These are phyloP conservation scores for Hycleus phaleratus DNA, from an alignment of 1,140 invertebrate species.

Conservation along the genomic window DNA sequence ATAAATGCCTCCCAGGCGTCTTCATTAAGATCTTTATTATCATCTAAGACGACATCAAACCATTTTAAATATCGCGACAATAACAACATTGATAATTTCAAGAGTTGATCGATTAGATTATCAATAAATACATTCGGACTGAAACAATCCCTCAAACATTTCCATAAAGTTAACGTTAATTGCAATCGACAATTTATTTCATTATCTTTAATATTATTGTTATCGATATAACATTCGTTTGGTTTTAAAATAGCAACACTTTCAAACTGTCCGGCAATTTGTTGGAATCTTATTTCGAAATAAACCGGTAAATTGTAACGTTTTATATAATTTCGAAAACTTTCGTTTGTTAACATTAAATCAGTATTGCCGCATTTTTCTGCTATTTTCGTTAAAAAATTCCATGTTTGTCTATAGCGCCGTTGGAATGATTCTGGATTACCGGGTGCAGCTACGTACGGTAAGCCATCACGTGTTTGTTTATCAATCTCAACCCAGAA, in stretches of 20 bases:
- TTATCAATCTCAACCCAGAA: constrained; percentile 82
- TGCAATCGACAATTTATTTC: constrained; percentile 26
- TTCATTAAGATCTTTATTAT: constrained; percentile 7
- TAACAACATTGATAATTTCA: constrained; percentile 32
- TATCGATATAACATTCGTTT: constrained; percentile 12
- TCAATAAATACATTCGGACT: constrained; percentile 29
- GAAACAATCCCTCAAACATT: constrained; percentile 26
- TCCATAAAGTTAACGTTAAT: constrained; percentile 25
- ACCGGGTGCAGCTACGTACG: constrained; percentile 82
- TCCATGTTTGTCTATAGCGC: constrained; percentile 70
- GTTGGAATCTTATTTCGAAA: constrained; percentile 89
- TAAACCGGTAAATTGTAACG: constrained; percentile 93
- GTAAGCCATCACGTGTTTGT: constrained; percentile 65
- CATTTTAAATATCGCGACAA: constrained; percentile 31
- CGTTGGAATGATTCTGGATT: constrained; percentile 83
- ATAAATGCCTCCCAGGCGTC: constrained; percentile 23
- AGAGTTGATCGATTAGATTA: constrained; percentile 34
- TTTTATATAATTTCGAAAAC: constrained; percentile 54
- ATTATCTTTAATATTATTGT: constrained; percentile 22
- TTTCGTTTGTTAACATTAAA: constrained; percentile 37
- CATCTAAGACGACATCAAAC: constrained; percentile 24
- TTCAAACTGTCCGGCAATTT: constrained; percentile 57
- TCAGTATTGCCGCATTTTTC: constrained; percentile 52
- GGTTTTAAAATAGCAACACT: constrained; percentile 17
- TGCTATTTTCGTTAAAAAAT: constrained; percentile 73